Conservation (phyloP, 1,140 invertebrate species). For the Hycleus phaleratus region DNA sequence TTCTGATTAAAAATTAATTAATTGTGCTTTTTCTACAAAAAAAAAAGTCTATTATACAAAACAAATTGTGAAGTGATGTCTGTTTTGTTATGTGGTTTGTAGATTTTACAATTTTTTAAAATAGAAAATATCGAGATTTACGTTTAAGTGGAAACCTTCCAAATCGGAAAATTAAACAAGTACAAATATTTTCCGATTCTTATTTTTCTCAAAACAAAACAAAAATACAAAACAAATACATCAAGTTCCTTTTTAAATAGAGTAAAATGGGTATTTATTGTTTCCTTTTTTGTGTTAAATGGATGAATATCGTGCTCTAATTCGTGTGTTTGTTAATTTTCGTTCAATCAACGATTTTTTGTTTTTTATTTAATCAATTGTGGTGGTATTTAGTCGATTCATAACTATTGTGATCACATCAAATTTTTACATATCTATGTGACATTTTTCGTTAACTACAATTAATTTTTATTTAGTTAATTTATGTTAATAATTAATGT, state of each 20-base stretch:
- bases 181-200: not conserved
- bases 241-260: not conserved
- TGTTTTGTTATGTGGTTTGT: not conserved
- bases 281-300: too few species aligned
- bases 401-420: not conserved
- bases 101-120: not conserved
- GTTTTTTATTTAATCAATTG: too few species aligned
- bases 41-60: not conserved
- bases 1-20: conserved; percentile 53
- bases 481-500: not conserved
- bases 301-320: too few species aligned
- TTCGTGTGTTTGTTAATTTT: too few species aligned
- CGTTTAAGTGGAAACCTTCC: too few species aligned
- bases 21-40: not conserved
- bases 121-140: too few species aligned
- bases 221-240: not conserved
- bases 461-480: not conserved
- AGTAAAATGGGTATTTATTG: not conserved
- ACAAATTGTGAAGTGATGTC: not conserved
- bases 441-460: not conserved
- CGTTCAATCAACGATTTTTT: too few species aligned
- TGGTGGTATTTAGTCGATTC: too few species aligned
- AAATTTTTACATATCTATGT: not conserved
- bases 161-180: not conserved
- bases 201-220: not conserved